Percentiles rank a stretch among this genome's conserved stretches.
Evolutionary conservation across 2,888 invertebrate species (phyloP).

Genomic region (Caenorhabditis angaria): DNA sequence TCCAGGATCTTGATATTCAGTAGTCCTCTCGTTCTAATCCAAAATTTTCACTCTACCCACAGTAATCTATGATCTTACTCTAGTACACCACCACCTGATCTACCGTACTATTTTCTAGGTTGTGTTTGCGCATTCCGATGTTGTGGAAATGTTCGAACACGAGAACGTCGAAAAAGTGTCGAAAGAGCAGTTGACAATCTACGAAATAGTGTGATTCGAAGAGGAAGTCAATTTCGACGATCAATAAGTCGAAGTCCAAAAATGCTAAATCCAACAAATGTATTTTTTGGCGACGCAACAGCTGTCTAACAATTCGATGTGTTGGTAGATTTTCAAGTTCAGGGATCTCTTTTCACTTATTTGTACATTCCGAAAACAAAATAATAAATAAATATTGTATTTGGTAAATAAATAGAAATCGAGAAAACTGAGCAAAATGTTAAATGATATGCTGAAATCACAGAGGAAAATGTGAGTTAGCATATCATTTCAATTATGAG

Average conservation of each 20-base stretch:
- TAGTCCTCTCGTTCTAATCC: too few relatives aligned
- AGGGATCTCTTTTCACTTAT: background rate
- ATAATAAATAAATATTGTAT: constrained; percentile 7
- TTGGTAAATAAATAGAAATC: background rate
- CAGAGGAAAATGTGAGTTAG: constrained; percentile 24
- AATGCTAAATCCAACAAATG: constrained; percentile 58
- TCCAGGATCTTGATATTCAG: too few relatives aligned
- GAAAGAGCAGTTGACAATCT: constrained; percentile 59
- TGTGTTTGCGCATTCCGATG: constrained; percentile 72
- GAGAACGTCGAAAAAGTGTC: constrained; percentile 51
- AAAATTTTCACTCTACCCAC: too few relatives aligned
- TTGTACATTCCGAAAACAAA: background rate
- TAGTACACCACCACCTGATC: too few relatives aligned
- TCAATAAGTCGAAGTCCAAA: constrained; percentile 65
- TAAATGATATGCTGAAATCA: constrained; percentile 40
- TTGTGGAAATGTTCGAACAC: constrained; percentile 66
- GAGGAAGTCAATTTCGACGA: constrained; percentile 60
- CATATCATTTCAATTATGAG: constrained; percentile 34
- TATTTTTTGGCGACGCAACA: constrained; percentile 62
- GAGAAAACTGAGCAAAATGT: constrained; percentile 40
- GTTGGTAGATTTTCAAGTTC: background rate
- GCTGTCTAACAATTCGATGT: constrained; percentile 50
- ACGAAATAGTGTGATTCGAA: constrained; percentile 55
- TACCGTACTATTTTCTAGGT: too few relatives aligned
- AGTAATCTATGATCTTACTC: too few relatives aligned